Conservation (phyloP, 2,113 vertebrate genomes). For the Callopanchax toddi region DNA sequence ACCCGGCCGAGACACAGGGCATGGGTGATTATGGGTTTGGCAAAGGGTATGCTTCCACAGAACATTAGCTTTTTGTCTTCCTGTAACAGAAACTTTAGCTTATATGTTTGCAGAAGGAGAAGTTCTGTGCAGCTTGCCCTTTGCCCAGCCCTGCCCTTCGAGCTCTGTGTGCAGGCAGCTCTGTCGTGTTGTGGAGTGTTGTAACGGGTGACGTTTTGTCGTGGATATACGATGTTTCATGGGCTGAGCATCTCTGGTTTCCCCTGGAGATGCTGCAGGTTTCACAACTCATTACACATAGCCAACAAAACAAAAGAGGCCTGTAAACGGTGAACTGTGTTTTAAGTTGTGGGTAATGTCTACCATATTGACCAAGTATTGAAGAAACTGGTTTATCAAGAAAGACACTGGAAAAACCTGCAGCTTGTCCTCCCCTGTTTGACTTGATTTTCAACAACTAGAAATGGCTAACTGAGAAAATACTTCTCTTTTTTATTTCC, state of each 20-base stretch:
- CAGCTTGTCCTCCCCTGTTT: constrained; percentile 67
- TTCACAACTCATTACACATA: constrained; percentile 36
- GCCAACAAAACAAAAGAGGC: neutral
- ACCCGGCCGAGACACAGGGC: constrained; percentile 60
- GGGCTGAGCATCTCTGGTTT: constrained; percentile 63
- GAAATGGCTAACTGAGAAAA: constrained; percentile 75
- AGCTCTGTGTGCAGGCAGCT: constrained; percentile 64
- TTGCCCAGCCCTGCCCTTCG: constrained; percentile 44
- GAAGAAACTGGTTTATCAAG: constrained; percentile 14
- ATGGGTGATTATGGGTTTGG: constrained; percentile 29
- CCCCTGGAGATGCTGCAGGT: constrained; percentile 73
- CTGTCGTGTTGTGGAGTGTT: constrained; percentile 81
- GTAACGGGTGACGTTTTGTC: constrained; percentile 72
- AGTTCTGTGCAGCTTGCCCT: constrained; percentile 54
- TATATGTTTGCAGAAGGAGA: neutral
- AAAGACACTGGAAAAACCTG: constrained; percentile 63
- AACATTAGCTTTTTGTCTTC: constrained; percentile 18
- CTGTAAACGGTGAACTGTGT: constrained; percentile 7
- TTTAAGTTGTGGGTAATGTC: too few species aligned
- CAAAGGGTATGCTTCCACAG: constrained; percentile 53
- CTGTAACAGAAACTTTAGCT: neutral
- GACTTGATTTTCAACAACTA: constrained; percentile 49
- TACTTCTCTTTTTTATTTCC: constrained; percentile 35
- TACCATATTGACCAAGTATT: constrained; percentile 3
- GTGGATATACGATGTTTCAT: constrained; percentile 57